Percentiles rank a stretch among this genome's conserved stretches.
Evolutionary conservation across 2,888 invertebrate species (phyloP).

Genomic region (Branchipolynoe longqiensis): DNA sequence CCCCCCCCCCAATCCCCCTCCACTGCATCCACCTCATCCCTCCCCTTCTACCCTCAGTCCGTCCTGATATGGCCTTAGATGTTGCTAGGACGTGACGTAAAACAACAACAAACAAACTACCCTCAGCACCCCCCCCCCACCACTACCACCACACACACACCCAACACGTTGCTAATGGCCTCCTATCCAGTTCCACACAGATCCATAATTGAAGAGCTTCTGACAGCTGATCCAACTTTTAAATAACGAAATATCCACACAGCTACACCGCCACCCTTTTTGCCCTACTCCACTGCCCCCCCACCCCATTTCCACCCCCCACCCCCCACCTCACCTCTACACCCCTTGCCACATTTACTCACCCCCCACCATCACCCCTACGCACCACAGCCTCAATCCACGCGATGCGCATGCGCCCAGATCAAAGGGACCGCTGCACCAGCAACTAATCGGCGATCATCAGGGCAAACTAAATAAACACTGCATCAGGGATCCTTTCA

Average conservation of each 20-base stretch:
- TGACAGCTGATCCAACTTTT: conserved; percentile 39
- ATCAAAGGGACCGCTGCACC: too few relatives aligned
- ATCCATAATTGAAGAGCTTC: conserved; percentile 1
- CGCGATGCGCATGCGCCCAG: neutral
- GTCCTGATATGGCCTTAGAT: too few relatives aligned
- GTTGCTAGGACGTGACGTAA: too few relatives aligned
- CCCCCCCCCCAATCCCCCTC: too few relatives aligned
- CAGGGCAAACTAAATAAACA: too few relatives aligned
- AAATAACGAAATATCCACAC: neutral
- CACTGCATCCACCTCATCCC: too few relatives aligned
- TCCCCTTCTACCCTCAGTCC: too few relatives aligned
- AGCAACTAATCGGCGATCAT: neutral
- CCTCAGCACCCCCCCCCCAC: too few relatives aligned
- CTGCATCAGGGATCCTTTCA: too few relatives aligned
- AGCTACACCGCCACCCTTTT: too few relatives aligned
- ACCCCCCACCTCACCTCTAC: neutral
- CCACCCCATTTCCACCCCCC: neutral
- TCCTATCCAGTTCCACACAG: conserved; percentile 12
- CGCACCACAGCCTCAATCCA: neutral
- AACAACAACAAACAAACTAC: too few relatives aligned
- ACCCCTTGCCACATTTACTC: neutral
- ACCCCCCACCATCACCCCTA: neutral
- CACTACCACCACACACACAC: neutral
- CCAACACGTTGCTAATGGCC: neutral
- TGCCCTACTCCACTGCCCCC: conserved; percentile 8